A percentile compares a stretch with the other conserved stretches of the same genome.
phyloP scores from a whole-genome alignment of 2,888 invertebrate genomes.

The Serripes groenlandicus region DNA sequence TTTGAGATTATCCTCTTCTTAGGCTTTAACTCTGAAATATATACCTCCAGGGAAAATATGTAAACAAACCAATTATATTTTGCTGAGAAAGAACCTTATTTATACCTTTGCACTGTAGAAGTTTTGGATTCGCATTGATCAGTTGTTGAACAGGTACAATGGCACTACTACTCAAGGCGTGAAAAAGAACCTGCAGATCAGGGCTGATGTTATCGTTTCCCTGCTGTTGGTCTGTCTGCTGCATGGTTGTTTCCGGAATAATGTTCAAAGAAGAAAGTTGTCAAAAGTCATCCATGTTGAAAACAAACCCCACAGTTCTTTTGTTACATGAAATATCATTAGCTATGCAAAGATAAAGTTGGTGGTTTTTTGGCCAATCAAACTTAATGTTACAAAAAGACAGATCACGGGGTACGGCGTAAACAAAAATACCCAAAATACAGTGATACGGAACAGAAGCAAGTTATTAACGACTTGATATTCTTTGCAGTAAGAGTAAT shows the following conservation, averaged over 20 bases:
- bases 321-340: neutral
- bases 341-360: neutral
- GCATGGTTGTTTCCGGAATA: neutral
- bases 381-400: neutral
- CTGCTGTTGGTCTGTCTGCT: neutral
- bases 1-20: no score
- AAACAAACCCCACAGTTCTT: neutral
- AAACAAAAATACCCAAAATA: slow-evolving; percentile 1
- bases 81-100: no score
- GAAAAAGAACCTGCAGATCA: slow-evolving; percentile 76
- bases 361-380: neutral
- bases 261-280: neutral
- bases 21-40: no score
- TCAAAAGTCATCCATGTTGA: slow-evolving; percentile 16
- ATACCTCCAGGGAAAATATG: no score
- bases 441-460: no score
- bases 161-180: slow-evolving; percentile 76
- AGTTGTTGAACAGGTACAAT: slow-evolving; percentile 74
- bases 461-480: no score
- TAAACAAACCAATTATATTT: no score
- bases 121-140: slow-evolving; percentile 69
- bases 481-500: no score
- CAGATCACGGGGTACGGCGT: neutral
- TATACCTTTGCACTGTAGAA: slow-evolving; percentile 76
- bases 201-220: slow-evolving; percentile 15